Evolutionary conservation across 2,888 invertebrate genomes (phyloP), one percentile per base, ranked within the genome.

Genomic region (Serripes groenlandicus): DNA sequence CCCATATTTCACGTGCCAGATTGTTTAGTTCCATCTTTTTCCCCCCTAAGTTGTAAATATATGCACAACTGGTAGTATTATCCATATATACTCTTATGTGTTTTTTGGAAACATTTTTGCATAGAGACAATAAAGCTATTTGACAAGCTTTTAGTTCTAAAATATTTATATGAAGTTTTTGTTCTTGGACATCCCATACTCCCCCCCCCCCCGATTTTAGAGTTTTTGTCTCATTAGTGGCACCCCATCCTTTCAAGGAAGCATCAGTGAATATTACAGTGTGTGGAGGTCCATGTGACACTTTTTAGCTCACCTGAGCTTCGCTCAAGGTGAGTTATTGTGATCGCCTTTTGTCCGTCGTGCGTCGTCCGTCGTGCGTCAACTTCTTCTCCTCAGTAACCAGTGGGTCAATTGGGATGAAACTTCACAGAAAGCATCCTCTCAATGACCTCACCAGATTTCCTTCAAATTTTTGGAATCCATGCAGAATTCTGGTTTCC

Each of bases 11-110:
- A 32, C 35, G 30, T 23, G 71, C 84, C 32, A 81, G n/a, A 49
- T 23, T 15, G 37, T 83, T 73, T n/a, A 84, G n/a, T 15, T 68
- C 64, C 26, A 7, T 9, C 21, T 56, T 72, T 37, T 71, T 77
- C 21, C 84, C 84, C 26, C 84, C 84, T 37, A 75, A 71, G 21
- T 81, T 78, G 56, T 66, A 60, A 2, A 84, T 75, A 34, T 84
- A 84, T 60, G 78, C 54, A 42, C 77, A 75, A 28, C 62, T 75
- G n/a, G 78, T 78, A 28, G 81, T 81, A 42, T 77, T 84, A 37
- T 75, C 78, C 60, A 60, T 75, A 30, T 37, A 68, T 23, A 72
- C 52, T 32, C 74, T 64, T 1, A 76, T 52, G 69, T 79, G 64
- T 28, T 23, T 26, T 32, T 73, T 71, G 0, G 54, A 23, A 3